Conservation (phyloP, 2,888 invertebrate genomes). For the Ophioninae sp. region DNA sequence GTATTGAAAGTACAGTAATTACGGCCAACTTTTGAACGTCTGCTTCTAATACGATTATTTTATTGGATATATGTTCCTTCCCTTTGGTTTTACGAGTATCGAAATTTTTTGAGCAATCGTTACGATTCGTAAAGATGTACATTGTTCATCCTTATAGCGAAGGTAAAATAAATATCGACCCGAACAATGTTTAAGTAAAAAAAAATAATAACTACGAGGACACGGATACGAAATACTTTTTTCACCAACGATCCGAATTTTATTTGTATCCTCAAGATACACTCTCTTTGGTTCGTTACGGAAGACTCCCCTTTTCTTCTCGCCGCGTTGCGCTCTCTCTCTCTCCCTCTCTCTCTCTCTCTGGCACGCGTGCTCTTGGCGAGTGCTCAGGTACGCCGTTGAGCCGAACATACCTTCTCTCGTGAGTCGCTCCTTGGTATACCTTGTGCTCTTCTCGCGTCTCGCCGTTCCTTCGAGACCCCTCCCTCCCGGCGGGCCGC, state of each 20-base stretch:
- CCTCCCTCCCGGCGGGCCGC: constrained; percentile 40
- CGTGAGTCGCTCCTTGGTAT: constrained; percentile 57
- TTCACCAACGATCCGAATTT: background rate
- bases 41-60: constrained; percentile 21
- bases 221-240: background rate
- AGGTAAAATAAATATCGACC: background rate
- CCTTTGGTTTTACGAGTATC: background rate
- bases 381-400: constrained; percentile 56
- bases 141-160: background rate
- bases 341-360: constrained; percentile 36
- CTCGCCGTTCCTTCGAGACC: constrained; percentile 76
- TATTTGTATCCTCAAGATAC: background rate
- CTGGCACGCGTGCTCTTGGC: constrained; percentile 11
- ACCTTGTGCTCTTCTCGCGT: constrained; percentile 64
- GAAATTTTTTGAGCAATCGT: background rate
- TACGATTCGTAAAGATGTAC: background rate
- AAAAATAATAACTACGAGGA: background rate
- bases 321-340: constrained; percentile 38
- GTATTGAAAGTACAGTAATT: background rate
- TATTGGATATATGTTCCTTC: background rate
- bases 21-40: background rate
- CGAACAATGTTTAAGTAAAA: background rate
- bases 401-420: constrained; percentile 63
- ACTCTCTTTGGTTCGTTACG: background rate
- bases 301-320: constrained; percentile 35